These are phyloP conservation scores for Dendroctonus valens DNA, from an alignment of 1,140 invertebrate genomes.

Conservation along the genomic window DNA sequence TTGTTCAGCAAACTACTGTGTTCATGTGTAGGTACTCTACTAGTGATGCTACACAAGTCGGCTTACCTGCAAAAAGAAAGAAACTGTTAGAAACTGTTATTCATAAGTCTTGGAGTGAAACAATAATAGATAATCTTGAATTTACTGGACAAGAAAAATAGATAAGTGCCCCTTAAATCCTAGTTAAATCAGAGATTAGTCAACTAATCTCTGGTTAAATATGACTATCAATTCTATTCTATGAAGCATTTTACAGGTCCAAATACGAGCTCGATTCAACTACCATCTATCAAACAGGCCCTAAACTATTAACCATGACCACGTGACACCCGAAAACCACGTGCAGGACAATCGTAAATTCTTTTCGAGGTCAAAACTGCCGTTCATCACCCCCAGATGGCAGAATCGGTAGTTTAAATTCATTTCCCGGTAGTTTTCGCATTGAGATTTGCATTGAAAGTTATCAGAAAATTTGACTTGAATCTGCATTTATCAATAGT, in stretches of 20 bases:
- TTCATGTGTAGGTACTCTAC: background rate
- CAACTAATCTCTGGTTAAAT: too few relatives aligned
- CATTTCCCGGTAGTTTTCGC: slow-evolving; percentile 24
- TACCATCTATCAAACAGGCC: slow-evolving; percentile 47
- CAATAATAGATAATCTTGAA: too few relatives aligned
- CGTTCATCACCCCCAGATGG: slow-evolving; percentile 50
- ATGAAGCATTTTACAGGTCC: background rate
- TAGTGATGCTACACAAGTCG: background rate
- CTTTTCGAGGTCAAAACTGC: slow-evolving; percentile 47
- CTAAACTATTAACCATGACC: slow-evolving; percentile 46
- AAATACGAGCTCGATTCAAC: slow-evolving; percentile 17
- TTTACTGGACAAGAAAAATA: too few relatives aligned
- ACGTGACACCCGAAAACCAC: slow-evolving; percentile 24
- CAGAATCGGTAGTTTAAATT: slow-evolving; percentile 42
- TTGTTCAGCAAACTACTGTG: background rate
- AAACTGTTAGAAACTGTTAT: background rate
- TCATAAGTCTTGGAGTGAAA: background rate
- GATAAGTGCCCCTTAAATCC: too few relatives aligned
- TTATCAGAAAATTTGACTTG: background rate
- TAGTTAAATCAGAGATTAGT: too few relatives aligned
- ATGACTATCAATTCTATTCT: too few relatives aligned
- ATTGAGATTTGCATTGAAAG: background rate
- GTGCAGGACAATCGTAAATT: slow-evolving; percentile 26
- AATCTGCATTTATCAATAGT: too few relatives aligned
- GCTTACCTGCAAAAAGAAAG: slow-evolving; percentile 12